Percentiles rank a stretch among this genome's conserved stretches.
These are phyloP conservation scores for Papilio helenus DNA, from an alignment of 1,140 invertebrate genomes.

Conservation along the genomic window DNA sequence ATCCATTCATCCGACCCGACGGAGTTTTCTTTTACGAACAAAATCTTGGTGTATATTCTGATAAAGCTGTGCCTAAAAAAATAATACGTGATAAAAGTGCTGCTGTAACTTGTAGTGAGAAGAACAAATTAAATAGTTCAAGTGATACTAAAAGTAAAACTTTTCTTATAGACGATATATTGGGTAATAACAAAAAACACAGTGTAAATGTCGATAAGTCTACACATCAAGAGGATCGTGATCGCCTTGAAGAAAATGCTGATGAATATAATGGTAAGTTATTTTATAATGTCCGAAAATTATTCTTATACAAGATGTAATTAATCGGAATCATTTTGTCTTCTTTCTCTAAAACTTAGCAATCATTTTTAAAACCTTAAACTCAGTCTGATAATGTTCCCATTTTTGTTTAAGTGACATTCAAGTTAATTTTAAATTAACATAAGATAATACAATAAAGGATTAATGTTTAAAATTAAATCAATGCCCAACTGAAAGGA, in stretches of 20 bases:
- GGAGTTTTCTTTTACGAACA: conserved; percentile 54
- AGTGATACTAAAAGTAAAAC: conserved; percentile 69
- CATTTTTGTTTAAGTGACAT: too few relatives aligned
- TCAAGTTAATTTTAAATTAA: too few relatives aligned
- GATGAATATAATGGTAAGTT: conserved; percentile 75
- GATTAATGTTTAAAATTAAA: too few relatives aligned
- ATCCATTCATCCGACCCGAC: conserved; percentile 46
- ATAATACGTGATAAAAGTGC: conserved; percentile 52
- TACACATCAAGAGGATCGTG: conserved; percentile 47
- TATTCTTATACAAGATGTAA: too few relatives aligned
- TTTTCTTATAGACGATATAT: conserved; percentile 77
- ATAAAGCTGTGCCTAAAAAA: conserved; percentile 51
- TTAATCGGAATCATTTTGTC: too few relatives aligned
- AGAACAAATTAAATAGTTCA: conserved; percentile 51
- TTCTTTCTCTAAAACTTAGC: too few relatives aligned
- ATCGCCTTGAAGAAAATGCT: conserved; percentile 62
- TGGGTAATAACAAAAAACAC: conserved; percentile 68
- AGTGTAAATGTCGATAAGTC: conserved; percentile 42
- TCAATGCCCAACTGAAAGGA: too few relatives aligned
- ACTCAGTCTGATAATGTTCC: too few relatives aligned
- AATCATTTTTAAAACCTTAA: too few relatives aligned
- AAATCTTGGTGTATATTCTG: conserved; percentile 48
- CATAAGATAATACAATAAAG: too few relatives aligned
- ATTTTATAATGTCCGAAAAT: background rate
- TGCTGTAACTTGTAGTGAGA: conserved; percentile 44